Evolutionary conservation across 1,140 invertebrate species (phyloP).

Genomic region (Ceratosolen solmsi): DNA sequence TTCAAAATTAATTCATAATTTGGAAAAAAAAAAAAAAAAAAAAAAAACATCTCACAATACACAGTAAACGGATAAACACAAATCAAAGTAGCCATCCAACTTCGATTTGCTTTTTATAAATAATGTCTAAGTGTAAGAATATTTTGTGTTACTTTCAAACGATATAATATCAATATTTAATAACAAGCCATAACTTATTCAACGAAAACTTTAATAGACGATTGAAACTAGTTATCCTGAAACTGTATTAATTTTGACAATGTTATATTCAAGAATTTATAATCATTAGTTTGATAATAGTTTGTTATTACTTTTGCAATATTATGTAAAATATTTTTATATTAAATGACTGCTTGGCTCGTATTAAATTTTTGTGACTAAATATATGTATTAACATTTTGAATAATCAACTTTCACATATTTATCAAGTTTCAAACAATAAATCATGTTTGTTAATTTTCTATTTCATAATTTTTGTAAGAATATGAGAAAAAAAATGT

Average conservation of each 20-base stretch:
- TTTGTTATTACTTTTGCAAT: constrained; percentile 23
- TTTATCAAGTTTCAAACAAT: neutral
- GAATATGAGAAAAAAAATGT: neutral
- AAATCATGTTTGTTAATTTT: neutral
- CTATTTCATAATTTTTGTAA: neutral
- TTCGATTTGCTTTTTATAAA: neutral
- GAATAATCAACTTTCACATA: constrained; percentile 13
- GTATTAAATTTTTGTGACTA: constrained; percentile 20
- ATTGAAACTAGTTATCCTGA: neutral
- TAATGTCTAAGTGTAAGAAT: neutral
- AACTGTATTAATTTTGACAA: neutral
- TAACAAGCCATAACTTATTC: neutral
- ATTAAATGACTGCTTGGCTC: neutral
- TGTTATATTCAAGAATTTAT: neutral
- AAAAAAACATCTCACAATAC: too few relatives aligned
- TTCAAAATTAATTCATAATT: too few relatives aligned
- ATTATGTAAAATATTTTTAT: constrained; percentile 31
- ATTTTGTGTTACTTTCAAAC: neutral
- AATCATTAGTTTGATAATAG: neutral
- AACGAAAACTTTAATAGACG: neutral
- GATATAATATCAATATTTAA: neutral
- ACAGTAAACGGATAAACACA: too few relatives aligned
- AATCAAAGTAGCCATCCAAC: too few relatives aligned
- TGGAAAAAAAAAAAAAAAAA: too few relatives aligned
- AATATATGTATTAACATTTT: constrained; percentile 11